Evolutionary conservation across 2,888 invertebrate species (phyloP), one percentile per base, ranked within the genome.

Genomic region (Eupithecia dodoneata): DNA sequence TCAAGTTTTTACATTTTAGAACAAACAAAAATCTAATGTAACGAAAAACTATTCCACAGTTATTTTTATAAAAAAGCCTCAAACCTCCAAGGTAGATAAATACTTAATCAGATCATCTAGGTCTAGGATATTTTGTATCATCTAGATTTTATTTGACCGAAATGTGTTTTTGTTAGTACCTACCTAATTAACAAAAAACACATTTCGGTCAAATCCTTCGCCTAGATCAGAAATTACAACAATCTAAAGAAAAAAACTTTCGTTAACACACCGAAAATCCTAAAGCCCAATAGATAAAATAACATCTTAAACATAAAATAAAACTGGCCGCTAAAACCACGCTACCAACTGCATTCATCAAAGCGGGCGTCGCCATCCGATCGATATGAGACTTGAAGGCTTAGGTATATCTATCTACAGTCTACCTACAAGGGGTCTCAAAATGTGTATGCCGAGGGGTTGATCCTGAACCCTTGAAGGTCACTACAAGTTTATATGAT

Each of bases 361-460:
- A 63, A 63, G 63, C 63, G 63, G 49, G 63, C 63, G 63, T 63
- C 63, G 63, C 4, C 63, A 12, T 4, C 12, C 18, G 63, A 63
- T 63, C 63, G 63, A 63, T 63, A 59, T 30, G 63, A 63, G 63
- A 63, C 63, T 30, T 59, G 59, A 59, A 59, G 59, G 59, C 2
- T 63, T 63, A 30, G 30, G 30, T 30, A 63, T 63, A 63, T 63
- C 63, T 63, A 63, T 63, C 63, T 63, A 63, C 12, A 30, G 63
- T 63, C 63, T 63, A 12, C 1, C 63, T 63, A 63, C 63, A 63
- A 63, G 63, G 63, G 30, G 63, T 30, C 30, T 12, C 63, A 63
- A 63, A 63, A 63, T 63, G 59, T 63, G 63, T 59, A 30, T 30
- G 18, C 30, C 63, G 63, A 63, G 63, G 63, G 63, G 63, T 30